These are phyloP conservation scores for Coelogynopora nodosa DNA, from an alignment of 2,888 invertebrate genomes.

Conservation along the genomic window DNA sequence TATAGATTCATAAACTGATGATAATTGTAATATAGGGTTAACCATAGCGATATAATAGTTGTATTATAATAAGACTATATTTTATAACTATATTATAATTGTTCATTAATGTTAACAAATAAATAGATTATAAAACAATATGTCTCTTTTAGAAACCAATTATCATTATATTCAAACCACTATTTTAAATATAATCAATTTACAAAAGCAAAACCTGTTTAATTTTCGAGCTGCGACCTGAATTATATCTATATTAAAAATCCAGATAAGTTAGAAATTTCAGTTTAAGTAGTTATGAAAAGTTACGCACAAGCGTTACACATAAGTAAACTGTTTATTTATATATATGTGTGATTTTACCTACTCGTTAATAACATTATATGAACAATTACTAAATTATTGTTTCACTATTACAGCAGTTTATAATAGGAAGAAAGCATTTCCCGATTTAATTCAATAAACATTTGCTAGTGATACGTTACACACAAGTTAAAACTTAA, in stretches of 20 bases:
- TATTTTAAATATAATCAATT: neutral
- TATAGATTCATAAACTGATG: neutral
- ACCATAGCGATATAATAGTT: too few species aligned
- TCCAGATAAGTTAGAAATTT: neutral
- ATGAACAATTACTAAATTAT: neutral
- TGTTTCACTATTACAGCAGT: neutral
- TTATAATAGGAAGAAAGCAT: neutral
- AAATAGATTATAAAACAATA: neutral
- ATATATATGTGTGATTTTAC: neutral
- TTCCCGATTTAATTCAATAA: neutral
- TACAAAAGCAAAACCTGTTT: neutral
- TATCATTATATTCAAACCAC: neutral
- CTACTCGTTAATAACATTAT: neutral
- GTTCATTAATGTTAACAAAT: too few species aligned
- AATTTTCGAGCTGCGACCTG: neutral
- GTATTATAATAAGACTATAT: too few species aligned
- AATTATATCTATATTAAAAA: neutral
- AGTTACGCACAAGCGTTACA: neutral
- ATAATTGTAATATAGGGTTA: neutral
- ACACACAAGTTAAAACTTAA: neutral
- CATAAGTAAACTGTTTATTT: neutral
- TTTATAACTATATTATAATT: too few species aligned
- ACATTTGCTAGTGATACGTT: neutral
- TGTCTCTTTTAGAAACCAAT: neutral
- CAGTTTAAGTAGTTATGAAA: neutral